Percentiles rank a stretch among this genome's conserved stretches.
Evolutionary conservation across 2,797 vertebrate genomes (phyloP).

Genomic region (Scolopax bukidnonensis): DNA sequence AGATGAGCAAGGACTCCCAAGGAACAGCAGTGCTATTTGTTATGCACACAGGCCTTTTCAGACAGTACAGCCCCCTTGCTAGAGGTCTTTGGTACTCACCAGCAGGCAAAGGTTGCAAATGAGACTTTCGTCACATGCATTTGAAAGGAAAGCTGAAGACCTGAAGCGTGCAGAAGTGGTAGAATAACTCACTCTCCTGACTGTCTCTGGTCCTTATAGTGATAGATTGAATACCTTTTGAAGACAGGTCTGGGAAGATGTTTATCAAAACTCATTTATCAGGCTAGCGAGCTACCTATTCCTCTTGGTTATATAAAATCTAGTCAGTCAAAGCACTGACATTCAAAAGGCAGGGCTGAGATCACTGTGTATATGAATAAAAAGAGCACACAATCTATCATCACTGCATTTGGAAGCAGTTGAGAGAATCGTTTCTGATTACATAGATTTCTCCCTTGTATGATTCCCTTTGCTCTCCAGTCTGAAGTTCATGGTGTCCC

Average conservation of each 20-base stretch:
- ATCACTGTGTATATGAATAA: conserved; percentile 6
- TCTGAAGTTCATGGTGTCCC: background rate
- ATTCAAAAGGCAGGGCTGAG: background rate
- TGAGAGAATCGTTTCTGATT: conserved; percentile 24
- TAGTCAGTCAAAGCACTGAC: background rate
- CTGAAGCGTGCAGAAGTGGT: background rate
- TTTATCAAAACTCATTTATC: background rate
- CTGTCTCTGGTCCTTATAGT: background rate
- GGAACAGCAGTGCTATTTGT: background rate
- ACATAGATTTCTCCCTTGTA: conserved; percentile 2
- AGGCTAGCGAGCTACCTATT: background rate
- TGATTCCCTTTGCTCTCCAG: background rate
- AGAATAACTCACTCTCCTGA: background rate
- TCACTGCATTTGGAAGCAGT: conserved; percentile 14
- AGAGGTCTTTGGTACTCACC: background rate
- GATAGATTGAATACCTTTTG: background rate
- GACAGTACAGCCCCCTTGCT: background rate
- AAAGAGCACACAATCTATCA: background rate
- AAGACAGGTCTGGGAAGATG: background rate
- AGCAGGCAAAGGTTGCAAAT: background rate
- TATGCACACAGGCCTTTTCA: background rate
- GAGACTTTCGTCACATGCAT: background rate
- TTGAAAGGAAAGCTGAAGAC: background rate
- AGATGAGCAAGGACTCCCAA: background rate
- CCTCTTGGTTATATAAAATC: conserved; percentile 8